Evolutionary conservation across 2,888 invertebrate species (phyloP).

Genomic region (Metalampra italica): DNA sequence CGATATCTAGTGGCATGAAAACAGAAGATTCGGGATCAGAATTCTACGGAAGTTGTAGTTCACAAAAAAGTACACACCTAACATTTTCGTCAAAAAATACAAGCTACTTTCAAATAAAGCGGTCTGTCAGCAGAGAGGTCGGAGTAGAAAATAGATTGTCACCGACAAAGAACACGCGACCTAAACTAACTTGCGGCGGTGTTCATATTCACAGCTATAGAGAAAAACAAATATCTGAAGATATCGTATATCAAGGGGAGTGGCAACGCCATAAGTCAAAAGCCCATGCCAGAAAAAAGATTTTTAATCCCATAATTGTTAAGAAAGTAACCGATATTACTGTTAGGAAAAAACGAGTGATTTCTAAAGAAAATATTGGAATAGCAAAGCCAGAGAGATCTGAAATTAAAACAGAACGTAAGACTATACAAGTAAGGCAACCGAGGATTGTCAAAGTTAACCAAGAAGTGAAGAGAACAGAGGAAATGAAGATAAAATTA

Average conservation of each 20-base stretch:
- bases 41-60: slow-evolving; percentile 21
- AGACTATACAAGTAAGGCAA: slow-evolving; percentile 8
- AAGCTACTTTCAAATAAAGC: slow-evolving; percentile 24
- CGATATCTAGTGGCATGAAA: slow-evolving; percentile 28
- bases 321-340: neutral
- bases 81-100: slow-evolving; percentile 17
- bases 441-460: slow-evolving; percentile 13
- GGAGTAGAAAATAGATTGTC: slow-evolving; percentile 8
- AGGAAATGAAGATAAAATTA: slow-evolving; percentile 8
- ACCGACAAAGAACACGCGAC: slow-evolving; percentile 22
- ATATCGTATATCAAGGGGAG: slow-evolving; percentile 63
- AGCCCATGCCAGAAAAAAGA: slow-evolving; percentile 26
- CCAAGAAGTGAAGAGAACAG: slow-evolving; percentile 7
- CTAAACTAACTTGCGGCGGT: slow-evolving; percentile 49
- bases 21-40: slow-evolving; percentile 34
- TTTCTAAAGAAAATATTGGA: slow-evolving; percentile 23
- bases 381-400: slow-evolving; percentile 7
- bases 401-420: slow-evolving; percentile 7
- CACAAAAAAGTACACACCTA: slow-evolving; percentile 12
- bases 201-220: slow-evolving; percentile 62
- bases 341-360: slow-evolving; percentile 22
- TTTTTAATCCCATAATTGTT: slow-evolving; percentile 11
- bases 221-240: slow-evolving; percentile 49
- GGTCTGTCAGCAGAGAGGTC: slow-evolving; percentile 19
- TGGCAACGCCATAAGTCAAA: slow-evolving; percentile 49